Evolutionary conservation across 2,113 vertebrate species (phyloP).

Genomic region (Alectura lathami): DNA sequence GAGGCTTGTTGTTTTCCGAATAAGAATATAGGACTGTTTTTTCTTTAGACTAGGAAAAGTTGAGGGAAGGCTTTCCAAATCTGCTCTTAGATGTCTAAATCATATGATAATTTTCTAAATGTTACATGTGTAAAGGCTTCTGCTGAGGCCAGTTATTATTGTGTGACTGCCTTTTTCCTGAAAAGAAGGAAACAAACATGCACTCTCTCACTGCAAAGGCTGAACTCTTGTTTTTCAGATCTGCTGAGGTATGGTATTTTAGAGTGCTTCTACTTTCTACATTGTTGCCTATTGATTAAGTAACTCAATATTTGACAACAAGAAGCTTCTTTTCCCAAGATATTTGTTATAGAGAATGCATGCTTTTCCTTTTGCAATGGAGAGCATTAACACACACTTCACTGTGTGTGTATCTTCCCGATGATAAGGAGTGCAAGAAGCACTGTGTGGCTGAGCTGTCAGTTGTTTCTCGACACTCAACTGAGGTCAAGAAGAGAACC

Average conservation of each 20-base stretch:
- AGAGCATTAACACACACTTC: not conserved
- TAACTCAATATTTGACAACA: conserved; percentile 34
- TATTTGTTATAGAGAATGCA: conserved; percentile 12
- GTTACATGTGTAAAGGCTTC: not conserved
- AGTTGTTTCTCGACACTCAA: not conserved
- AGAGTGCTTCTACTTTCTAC: not conserved
- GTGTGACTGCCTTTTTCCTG: not conserved
- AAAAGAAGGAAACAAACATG: not conserved
- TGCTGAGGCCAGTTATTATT: not conserved
- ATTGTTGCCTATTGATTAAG: conserved; percentile 26
- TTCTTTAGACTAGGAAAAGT: not conserved
- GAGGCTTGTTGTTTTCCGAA: not conserved
- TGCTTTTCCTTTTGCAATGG: not conserved
- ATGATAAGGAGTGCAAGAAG: not conserved
- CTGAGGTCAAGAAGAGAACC: not conserved
- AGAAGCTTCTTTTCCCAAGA: not conserved
- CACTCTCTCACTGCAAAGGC: not conserved
- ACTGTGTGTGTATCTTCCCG: not conserved
- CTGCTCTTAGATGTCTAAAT: not conserved
- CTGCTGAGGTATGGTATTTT: conserved; percentile 1
- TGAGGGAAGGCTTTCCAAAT: not conserved
- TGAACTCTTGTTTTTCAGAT: not conserved
- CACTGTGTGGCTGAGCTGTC: not conserved
- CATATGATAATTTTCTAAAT: not conserved
- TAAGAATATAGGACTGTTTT: not conserved